phyloP scores from a whole-genome alignment of 1,140 invertebrate genomes.

The Meteorus sp. region DNA sequence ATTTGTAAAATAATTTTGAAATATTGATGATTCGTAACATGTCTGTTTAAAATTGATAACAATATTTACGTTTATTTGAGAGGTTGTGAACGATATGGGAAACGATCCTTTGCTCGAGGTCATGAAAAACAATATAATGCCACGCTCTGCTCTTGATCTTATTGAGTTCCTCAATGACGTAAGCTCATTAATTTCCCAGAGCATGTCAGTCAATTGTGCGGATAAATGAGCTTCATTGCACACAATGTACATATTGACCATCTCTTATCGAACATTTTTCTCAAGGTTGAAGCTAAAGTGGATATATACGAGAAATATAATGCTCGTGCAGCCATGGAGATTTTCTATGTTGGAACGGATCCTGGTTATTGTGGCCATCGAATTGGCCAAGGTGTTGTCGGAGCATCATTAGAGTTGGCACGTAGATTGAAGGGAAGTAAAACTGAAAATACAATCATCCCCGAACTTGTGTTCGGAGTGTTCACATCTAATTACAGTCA shows the following conservation, averaged over 20 bases:
- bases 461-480: constrained; percentile 37
- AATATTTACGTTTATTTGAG: constrained; percentile 5
- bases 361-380: constrained; percentile 37
- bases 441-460: constrained; percentile 20
- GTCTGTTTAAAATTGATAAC: too few relatives aligned
- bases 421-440: constrained; percentile 18
- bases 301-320: constrained; percentile 41
- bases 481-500: constrained; percentile 45
- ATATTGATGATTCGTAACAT: too few relatives aligned
- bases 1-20: too few relatives aligned
- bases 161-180: constrained; percentile 61
- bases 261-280: constrained; percentile 6
- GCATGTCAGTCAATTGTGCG: neutral
- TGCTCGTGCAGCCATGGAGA: constrained; percentile 32
- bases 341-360: constrained; percentile 45
- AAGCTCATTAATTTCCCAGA: constrained; percentile 26
- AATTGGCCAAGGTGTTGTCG: constrained; percentile 35
- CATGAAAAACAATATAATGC: constrained; percentile 56
- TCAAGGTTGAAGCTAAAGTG: constrained; percentile 39
- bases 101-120: constrained; percentile 62
- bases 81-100: constrained; percentile 45
- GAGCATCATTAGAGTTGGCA: constrained; percentile 34
- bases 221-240: constrained; percentile 5
- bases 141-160: constrained; percentile 56
- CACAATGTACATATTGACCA: neutral